Evolutionary conservation across 2,888 invertebrate genomes (phyloP), one percentile per base, ranked within the genome.

Genomic region (Drosophila stalkeri): DNA sequence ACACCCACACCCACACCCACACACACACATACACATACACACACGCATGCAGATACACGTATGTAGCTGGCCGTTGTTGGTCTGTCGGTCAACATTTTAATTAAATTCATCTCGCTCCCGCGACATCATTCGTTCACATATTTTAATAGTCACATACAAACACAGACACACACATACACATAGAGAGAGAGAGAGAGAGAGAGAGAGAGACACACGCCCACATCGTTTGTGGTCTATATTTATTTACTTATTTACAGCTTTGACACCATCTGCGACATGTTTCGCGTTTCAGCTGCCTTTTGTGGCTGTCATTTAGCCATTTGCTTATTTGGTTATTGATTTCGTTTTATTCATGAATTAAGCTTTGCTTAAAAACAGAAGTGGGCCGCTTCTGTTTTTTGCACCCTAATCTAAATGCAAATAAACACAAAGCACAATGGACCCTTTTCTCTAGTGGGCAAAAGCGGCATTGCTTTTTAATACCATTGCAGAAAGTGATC

Each of bases 1-100:
- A 59, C 66, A 44, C 37, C 41, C 23, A 43, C 66, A 62, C 14
- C 3, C 5, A 14, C 14, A 23, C 23, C 14, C 7, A 9, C 11
- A 18, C 4, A 43, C 20, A 20, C 20, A 44, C 44, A n/a, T n/a
- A n/a, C n/a, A n/a, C n/a, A n/a, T n/a, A n/a, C 27, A 27, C 27
- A 27, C 27, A 37, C 37, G 14, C 37, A 14, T 1, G 11, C 27
- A 51, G 66, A 64, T 9, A 9, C 9, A 18, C 18, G 18, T n/a
- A 18, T 18, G 18, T 33, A 39, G 41, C 49, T 55, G 63, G 63
- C 55, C 46, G 41, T 56, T 71, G 60, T 56, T 71, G 60, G 75
- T 39, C 60, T 73, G 77, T 67, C 74, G 86, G 82, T 89, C 90
- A 89, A 86, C 90, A 80, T 84, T 86, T 86, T 86, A 86, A 86